Percentiles rank a stretch among this genome's conserved stretches.
Conservation (phyloP, 2,113 vertebrate genomes). For the Aptenodytes patagonicus region DNA sequence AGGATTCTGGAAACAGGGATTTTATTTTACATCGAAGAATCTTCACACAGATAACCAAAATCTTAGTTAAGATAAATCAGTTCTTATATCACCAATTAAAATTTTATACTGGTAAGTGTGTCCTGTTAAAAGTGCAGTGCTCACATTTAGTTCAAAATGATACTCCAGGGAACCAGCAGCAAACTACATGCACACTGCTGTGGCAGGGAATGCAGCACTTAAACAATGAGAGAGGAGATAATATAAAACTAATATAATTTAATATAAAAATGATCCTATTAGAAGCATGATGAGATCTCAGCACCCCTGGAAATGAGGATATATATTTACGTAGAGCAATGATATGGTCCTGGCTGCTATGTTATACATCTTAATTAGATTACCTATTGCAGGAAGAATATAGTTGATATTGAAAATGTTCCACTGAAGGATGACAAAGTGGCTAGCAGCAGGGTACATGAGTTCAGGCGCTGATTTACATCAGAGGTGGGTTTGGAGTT, state of each 20-base stretch:
- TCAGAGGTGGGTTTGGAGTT: neutral
- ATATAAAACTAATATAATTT: neutral
- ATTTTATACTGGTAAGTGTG: neutral
- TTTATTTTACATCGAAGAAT: neutral
- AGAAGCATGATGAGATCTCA: neutral
- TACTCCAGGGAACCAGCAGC: neutral
- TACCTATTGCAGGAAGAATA: neutral
- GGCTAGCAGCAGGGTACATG: neutral
- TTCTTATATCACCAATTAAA: neutral
- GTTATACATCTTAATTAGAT: slow-evolving; percentile 28
- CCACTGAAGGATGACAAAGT: neutral
- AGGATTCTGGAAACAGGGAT: neutral
- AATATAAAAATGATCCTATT: slow-evolving; percentile 3
- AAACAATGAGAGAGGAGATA: neutral
- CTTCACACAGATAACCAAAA: neutral
- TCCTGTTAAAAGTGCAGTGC: neutral
- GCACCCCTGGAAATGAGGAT: slow-evolving; percentile 24
- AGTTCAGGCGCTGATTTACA: neutral
- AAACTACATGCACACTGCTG: neutral
- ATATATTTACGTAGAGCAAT: slow-evolving; percentile 6
- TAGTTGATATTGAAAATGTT: neutral
- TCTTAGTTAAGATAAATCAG: neutral
- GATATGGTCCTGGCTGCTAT: neutral
- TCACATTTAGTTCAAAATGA: neutral
- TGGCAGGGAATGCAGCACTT: neutral